Conservation (phyloP, 1,140 invertebrate species). For the Micrasema longulum region DNA sequence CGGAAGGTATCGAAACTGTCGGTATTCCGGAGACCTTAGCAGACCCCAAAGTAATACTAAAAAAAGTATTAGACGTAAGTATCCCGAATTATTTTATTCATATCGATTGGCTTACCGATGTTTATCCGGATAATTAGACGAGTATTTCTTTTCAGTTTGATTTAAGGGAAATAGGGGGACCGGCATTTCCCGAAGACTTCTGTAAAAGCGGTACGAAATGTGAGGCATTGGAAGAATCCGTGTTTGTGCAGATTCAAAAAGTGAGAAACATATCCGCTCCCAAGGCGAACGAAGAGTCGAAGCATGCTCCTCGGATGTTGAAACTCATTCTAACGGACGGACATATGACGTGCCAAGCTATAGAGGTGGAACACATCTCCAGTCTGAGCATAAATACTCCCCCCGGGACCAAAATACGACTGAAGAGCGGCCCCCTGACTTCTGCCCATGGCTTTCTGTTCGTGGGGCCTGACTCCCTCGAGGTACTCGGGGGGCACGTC, state of each 20-base stretch:
- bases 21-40: conserved; percentile 74
- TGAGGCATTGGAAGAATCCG: conserved; percentile 70
- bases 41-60: conserved; percentile 73
- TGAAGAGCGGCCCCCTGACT: conserved; percentile 68
- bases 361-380: conserved; percentile 78
- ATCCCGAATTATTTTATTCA: conserved; percentile 34
- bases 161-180: conserved; percentile 80
- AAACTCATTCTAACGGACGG: conserved; percentile 89
- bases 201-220: conserved; percentile 70
- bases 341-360: conserved; percentile 78
- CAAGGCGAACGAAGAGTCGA: conserved; percentile 90
- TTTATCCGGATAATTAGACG: conserved; percentile 51
- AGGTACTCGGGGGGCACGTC: conserved; percentile 85
- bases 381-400: conserved; percentile 79
- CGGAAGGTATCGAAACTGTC: conserved; percentile 75
- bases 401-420: conserved; percentile 80
- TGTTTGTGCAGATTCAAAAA: conserved; percentile 90
- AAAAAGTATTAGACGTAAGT: conserved; percentile 82
- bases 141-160: conserved; percentile 73
- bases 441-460: conserved; percentile 79
- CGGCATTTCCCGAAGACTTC: conserved; percentile 70
- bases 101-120: conserved; percentile 43
- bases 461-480: conserved; percentile 74
- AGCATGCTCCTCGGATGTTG: conserved; percentile 82
- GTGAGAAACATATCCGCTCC: conserved; percentile 88